These are phyloP conservation scores for Seladonia tumulorum DNA, from an alignment of 2,888 invertebrate species.

Conservation along the genomic window DNA sequence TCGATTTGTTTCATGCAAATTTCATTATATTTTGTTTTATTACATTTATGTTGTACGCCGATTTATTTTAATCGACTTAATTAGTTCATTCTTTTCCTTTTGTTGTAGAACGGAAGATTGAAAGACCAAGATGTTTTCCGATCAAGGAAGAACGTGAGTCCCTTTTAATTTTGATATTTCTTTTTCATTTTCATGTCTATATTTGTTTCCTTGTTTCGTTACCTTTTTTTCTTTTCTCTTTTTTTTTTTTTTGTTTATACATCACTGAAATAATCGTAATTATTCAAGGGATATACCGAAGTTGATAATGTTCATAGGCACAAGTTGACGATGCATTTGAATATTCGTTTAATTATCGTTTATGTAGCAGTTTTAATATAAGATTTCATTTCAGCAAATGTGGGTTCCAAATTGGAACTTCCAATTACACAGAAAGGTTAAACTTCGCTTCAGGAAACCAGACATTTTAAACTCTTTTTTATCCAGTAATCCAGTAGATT, in stretches of 20 bases:
- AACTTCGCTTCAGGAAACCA: no score
- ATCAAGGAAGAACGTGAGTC: constrained; percentile 79
- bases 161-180: constrained; percentile 66
- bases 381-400: neutral
- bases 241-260: neutral
- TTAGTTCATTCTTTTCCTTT: constrained; percentile 71
- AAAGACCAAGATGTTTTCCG: constrained; percentile 74
- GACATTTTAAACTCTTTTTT: no score
- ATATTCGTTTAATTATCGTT: neutral
- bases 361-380: neutral
- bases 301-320: neutral
- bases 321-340: neutral
- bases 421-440: no score
- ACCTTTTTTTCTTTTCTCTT: neutral
- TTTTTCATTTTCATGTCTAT: constrained; percentile 23
- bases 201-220: neutral
- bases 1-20: neutral
- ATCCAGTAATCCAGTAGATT: no score
- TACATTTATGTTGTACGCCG: constrained; percentile 29
- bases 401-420: no score
- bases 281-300: neutral
- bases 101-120: constrained; percentile 78
- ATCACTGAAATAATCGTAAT: neutral
- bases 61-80: constrained; percentile 61
- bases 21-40: constrained; percentile 6